Conservation (phyloP, 2,888 invertebrate species). For the Archaeoteleia sp. region DNA sequence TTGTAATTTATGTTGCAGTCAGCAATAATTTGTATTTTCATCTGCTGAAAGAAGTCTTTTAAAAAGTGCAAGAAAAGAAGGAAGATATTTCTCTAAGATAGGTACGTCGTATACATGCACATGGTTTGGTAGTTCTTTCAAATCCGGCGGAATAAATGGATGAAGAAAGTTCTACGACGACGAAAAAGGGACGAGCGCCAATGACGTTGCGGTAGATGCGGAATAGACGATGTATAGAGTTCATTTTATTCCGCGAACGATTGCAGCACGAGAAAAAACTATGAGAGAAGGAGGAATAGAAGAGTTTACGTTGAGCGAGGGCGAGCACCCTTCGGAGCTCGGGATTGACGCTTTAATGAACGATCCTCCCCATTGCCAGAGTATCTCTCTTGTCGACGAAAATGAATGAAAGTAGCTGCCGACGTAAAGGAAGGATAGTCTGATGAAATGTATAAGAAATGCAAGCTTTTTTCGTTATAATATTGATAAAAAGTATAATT, state of each 20-base stretch:
- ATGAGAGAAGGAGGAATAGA: conserved; percentile 22
- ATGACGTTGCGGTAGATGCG: conserved; percentile 6
- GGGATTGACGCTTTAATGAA: conserved; percentile 71
- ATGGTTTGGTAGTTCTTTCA: too few relatives aligned
- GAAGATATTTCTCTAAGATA: too few relatives aligned
- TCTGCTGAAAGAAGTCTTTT: too few relatives aligned
- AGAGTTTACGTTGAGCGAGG: conserved; percentile 41
- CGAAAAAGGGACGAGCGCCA: conserved; percentile 15
- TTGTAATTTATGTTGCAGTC: too few relatives aligned
- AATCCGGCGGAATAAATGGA: conserved; percentile 13
- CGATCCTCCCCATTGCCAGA: conserved; percentile 50
- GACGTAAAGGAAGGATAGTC: conserved; percentile 22
- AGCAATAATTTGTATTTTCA: too few relatives aligned
- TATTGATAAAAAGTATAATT: conserved; percentile 27
- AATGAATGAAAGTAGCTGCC: conserved; percentile 32
- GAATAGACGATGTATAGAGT: conserved; percentile 14
- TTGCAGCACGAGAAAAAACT: conserved; percentile 34
- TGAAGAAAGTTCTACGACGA: conserved; percentile 10
- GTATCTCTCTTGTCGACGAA: conserved; percentile 33
- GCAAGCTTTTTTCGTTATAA: conserved; percentile 27
- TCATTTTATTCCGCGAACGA: conserved; percentile 38
- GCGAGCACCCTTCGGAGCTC: conserved; percentile 60
- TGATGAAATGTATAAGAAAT: conserved; percentile 31
- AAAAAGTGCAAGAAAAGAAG: too few relatives aligned
- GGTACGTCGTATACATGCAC: too few relatives aligned